phyloP scores from a whole-genome alignment of 2,113 vertebrate species.

The Riparia riparia region DNA sequence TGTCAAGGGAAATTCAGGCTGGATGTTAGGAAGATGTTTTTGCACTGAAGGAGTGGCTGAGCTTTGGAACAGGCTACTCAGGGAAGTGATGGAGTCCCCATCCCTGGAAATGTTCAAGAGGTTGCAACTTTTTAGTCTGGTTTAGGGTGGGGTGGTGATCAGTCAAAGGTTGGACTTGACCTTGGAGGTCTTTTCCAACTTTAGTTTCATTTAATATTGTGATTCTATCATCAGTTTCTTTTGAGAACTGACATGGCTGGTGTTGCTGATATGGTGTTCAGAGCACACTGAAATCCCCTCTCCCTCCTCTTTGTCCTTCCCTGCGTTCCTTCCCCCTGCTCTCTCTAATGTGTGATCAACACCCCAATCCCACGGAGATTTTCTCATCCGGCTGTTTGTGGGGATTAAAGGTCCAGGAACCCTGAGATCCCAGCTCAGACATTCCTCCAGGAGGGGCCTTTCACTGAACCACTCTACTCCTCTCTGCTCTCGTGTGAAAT shows the following conservation, averaged over 20 bases:
- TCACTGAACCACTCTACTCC: neutral
- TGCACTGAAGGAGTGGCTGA: neutral
- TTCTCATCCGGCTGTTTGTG: accelerated
- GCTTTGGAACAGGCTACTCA: neutral
- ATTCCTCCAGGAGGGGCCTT: neutral
- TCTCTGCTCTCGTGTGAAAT: neutral
- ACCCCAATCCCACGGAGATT: no score
- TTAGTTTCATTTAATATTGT: neutral
- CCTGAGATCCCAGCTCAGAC: accelerated
- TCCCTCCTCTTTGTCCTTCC: neutral
- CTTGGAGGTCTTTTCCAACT: neutral
- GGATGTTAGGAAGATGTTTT: neutral
- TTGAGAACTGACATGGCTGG: neutral
- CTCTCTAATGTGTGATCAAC: neutral
- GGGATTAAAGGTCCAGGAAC: neutral
- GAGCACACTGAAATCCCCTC: neutral
- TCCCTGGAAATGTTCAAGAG: no score
- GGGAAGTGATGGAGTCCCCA: neutral
- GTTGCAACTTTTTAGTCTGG: no score
- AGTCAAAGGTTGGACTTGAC: neutral
- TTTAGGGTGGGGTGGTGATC: neutral
- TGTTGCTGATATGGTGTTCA: accelerated
- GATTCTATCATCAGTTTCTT: neutral
- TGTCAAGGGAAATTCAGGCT: neutral
- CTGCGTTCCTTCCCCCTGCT: neutral